Evolutionary conservation across 2,797 vertebrate genomes (phyloP).

Genomic region (Salarias fasciatus): DNA sequence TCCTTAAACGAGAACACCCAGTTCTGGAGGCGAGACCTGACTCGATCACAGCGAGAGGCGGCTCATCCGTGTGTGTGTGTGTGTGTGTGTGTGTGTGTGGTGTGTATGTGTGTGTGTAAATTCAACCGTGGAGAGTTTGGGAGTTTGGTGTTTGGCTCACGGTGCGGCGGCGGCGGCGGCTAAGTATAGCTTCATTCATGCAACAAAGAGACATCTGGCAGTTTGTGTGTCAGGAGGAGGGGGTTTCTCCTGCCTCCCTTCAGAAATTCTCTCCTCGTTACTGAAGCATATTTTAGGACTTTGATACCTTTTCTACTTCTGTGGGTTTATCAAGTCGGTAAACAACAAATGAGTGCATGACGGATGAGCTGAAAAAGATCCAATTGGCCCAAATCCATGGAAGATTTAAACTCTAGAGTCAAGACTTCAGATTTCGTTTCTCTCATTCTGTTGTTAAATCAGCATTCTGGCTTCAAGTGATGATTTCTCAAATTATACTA

Average conservation of each 20-base stretch:
- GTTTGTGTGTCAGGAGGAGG: conserved; percentile 1
- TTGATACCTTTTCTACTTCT: no score
- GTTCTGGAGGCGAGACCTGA: conserved; percentile 35
- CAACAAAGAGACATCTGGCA: conserved; percentile 56
- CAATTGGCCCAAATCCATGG: no score
- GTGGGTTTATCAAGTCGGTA: no score
- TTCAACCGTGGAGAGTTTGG: conserved; percentile 8
- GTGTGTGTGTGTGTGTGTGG: background rate
- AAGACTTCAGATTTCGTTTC: no score
- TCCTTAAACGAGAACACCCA: conserved; percentile 30
- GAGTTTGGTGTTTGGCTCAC: conserved; percentile 21
- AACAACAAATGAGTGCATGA: no score
- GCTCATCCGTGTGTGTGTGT: conserved; percentile 10
- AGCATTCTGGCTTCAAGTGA: no score
- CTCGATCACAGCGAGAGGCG: conserved; percentile 12
- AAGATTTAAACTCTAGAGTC: no score
- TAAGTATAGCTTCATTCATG: conserved; percentile 42
- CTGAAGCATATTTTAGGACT: no score
- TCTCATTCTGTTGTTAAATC: no score
- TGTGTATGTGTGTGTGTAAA: background rate
- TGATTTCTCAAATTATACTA: no score
- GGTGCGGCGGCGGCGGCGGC: conserved; percentile 23
- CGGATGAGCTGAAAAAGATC: no score
- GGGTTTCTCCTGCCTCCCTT: conserved; percentile 13
- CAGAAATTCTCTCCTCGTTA: conserved; percentile 4